Base-by-base conservation (phyloP, 2,888 invertebrate species). In the Molorchus minor region DNA sequence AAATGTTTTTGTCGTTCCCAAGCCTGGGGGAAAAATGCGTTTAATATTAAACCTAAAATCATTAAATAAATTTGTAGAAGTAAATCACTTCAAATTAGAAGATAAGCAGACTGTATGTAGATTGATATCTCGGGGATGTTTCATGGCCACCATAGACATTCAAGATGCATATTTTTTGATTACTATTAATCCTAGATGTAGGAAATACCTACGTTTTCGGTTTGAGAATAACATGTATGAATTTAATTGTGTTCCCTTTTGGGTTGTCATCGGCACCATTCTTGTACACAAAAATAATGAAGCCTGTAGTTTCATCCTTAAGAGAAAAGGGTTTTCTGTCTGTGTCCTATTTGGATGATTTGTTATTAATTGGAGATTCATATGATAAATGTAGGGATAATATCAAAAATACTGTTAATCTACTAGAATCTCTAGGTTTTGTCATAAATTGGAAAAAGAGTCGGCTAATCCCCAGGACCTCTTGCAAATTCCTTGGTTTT, bases 231-330 rank as follows among this genome's bases (percentile, higher is more conserved):
- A 13, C 3, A 17, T 67, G 16, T 67, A 61, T 55, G 54, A 65
- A 53, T 66, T 56, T 40, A 59, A 13, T 20, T 56, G 59, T 44
- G 13, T 63, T 1, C 61, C 58, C 10, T 66, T n/a, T 61, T 43
- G 65, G 65, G 7, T 52, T 65, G 16, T 43, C 17, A 13, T 29
- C 56, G 16, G 63, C 58, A 1, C 68, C 67, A 8, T 56, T 29
- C 13, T 25, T 58, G 12, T 66, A 63, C 43, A 66, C 67, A 15
- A 66, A 66, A 30, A 7, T 66, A 7, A 56, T 62, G 56, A 66
- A 66, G 40, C 63, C 62, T 10, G 46, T 61, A 12, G 25, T 25
- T 8, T 25, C 25, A 25, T 8, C 3, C 4, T 25, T 25, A 25
- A 25, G 25, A 25, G 4, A 4, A 25, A 25, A 25, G 25, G 25